These are phyloP conservation scores for Chiloscyllium plagiosum DNA, from an alignment of 2,113 vertebrate species.

Conservation along the genomic window DNA sequence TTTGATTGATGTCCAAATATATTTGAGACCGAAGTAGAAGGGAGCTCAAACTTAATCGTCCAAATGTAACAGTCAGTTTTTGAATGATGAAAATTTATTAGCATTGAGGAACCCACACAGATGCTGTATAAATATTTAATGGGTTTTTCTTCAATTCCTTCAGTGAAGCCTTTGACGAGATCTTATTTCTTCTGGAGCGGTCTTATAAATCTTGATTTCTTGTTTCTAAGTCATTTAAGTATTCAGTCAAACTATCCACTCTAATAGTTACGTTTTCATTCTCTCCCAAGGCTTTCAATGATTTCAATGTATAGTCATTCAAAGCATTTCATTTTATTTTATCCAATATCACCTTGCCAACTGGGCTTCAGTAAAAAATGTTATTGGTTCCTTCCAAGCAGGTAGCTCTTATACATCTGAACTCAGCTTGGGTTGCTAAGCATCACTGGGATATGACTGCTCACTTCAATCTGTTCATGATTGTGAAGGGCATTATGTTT, in stretches of 20 bases:
- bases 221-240: neutral
- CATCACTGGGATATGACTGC: neutral
- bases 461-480: neutral
- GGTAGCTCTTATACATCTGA: neutral
- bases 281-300: neutral
- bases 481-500: neutral
- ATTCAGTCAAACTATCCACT: neutral
- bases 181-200: neutral
- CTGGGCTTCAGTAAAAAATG: too few relatives aligned
- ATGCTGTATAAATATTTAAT: neutral
- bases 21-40: neutral
- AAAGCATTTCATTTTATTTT: neutral
- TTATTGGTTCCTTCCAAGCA: neutral
- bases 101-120: neutral
- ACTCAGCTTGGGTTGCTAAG: neutral
- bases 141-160: neutral
- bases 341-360: neutral
- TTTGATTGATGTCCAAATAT: neutral
- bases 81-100: neutral
- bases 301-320: neutral
- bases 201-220: constrained; percentile 16
- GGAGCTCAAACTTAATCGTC: neutral
- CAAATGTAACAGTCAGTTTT: neutral
- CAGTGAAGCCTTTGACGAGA: neutral
- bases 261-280: neutral